Conservation (phyloP, 2,888 invertebrate genomes). For the Apantesis nais region DNA sequence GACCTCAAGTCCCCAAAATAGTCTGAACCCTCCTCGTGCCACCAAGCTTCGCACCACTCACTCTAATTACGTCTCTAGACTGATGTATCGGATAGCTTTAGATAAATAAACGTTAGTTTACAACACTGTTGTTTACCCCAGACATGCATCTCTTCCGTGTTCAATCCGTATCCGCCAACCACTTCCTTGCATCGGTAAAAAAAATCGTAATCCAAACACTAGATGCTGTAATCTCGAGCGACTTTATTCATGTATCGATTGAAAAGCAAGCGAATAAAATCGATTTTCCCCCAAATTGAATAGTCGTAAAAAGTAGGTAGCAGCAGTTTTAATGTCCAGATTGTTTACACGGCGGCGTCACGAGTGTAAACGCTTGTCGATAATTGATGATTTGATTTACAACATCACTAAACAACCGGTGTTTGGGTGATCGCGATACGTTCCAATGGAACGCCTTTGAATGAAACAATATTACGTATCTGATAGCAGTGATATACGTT, state of each 20-base stretch:
- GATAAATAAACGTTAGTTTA: conserved; percentile 59
- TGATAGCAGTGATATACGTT: conserved; percentile 53
- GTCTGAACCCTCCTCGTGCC: too few species aligned
- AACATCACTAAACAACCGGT: conserved; percentile 84
- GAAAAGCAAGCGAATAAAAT: conserved; percentile 83
- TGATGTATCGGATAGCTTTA: conserved; percentile 44
- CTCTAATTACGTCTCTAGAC: conserved; percentile 44
- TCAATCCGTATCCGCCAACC: conserved; percentile 71
- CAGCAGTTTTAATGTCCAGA: conserved; percentile 78
- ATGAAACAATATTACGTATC: conserved; percentile 66
- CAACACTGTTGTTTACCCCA: conserved; percentile 60
- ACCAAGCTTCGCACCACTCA: too few species aligned
- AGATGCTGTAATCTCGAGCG: conserved; percentile 61
- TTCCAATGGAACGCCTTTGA: conserved; percentile 66
- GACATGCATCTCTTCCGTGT: conserved; percentile 60
- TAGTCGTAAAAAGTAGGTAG: conserved; percentile 81
- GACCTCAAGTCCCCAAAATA: too few species aligned
- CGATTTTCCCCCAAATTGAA: conserved; percentile 85
- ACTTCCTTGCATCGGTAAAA: conserved; percentile 74
- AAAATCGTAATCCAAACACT: conserved; percentile 59
- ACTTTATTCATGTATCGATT: conserved; percentile 78
- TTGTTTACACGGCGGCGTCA: conserved; percentile 85
- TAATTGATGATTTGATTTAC: conserved; percentile 86
- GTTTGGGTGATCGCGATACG: conserved; percentile 77
- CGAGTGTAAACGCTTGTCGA: conserved; percentile 84